Conservation (phyloP, 2,797 vertebrate genomes). For the Hemibagrus guttatus region DNA sequence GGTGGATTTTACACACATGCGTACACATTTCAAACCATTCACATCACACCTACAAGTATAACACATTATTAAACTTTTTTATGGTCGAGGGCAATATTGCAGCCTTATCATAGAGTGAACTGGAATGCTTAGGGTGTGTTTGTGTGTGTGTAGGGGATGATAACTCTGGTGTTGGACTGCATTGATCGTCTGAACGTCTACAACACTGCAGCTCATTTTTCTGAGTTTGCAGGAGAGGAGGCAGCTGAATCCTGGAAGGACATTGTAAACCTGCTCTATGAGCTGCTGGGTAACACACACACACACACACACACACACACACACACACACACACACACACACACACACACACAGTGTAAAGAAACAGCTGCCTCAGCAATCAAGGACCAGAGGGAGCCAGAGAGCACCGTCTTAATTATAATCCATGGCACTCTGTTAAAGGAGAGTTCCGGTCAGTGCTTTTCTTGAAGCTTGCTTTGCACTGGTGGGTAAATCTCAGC, state of each 20-base stretch:
- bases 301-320: background rate
- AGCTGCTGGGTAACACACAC: slow-evolving; percentile 80
- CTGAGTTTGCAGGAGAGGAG: slow-evolving; percentile 90
- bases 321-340: slow-evolving; percentile 1
- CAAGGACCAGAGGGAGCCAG: background rate
- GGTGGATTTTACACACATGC: slow-evolving; percentile 63
- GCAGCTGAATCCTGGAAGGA: slow-evolving; percentile 93
- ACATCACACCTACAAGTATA: background rate
- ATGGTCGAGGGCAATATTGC: background rate
- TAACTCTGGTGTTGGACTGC: slow-evolving; percentile 88
- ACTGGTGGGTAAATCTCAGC: background rate
- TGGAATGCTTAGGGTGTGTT: background rate
- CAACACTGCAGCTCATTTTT: slow-evolving; percentile 91
- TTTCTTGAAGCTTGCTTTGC: background rate
- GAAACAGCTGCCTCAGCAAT: background rate
- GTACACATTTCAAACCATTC: background rate
- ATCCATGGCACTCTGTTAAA: too few species aligned
- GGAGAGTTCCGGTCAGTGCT: background rate
- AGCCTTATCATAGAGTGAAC: background rate
- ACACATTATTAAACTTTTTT: background rate
- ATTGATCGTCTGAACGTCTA: slow-evolving; percentile 92
- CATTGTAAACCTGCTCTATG: slow-evolving; percentile 91
- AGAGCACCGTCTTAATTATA: background rate
- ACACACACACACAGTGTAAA: slow-evolving; percentile 9
- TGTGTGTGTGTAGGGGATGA: slow-evolving; percentile 82